phyloP scores from a whole-genome alignment of 1,140 invertebrate genomes.

The Kradibia gibbosae region DNA sequence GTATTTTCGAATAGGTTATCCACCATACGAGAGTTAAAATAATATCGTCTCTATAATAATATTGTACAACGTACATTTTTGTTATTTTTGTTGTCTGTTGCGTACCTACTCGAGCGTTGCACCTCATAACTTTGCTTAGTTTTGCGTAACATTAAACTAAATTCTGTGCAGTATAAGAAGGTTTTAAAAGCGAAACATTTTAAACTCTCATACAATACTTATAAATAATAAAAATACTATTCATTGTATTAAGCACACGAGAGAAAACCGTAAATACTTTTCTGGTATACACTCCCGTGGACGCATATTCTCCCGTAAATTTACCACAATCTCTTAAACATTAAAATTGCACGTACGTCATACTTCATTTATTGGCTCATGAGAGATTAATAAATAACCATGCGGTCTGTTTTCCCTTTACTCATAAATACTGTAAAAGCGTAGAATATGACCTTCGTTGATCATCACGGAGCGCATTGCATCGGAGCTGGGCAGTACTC shows the following conservation, averaged over 20 bases:
- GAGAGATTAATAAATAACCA: conserved; percentile 39
- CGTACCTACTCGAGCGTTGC: too few relatives aligned
- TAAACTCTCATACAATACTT: background rate
- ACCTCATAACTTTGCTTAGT: too few relatives aligned
- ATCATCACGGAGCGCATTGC: conserved; percentile 22
- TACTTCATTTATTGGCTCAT: background rate
- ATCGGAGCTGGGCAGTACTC: conserved; percentile 50
- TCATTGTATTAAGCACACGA: conserved; percentile 5
- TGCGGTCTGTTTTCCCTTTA: conserved; percentile 7
- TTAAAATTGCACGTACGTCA: conserved; percentile 13
- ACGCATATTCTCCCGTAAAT: background rate
- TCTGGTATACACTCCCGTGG: background rate
- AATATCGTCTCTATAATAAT: too few relatives aligned
- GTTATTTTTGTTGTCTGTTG: too few relatives aligned
- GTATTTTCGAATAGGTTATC: too few relatives aligned
- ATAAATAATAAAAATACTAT: conserved; percentile 9
- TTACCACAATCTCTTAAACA: background rate
- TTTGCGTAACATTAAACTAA: too few relatives aligned
- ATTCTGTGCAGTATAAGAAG: background rate
- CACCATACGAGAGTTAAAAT: too few relatives aligned
- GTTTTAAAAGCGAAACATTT: conserved; percentile 25
- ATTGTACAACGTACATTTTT: too few relatives aligned
- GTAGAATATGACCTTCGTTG: conserved; percentile 22
- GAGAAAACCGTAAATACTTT: conserved; percentile 22
- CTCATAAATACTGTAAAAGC: conserved; percentile 38